Base-by-base conservation (phyloP, 2,113 vertebrate species). In the Chaetodon auriga region DNA sequence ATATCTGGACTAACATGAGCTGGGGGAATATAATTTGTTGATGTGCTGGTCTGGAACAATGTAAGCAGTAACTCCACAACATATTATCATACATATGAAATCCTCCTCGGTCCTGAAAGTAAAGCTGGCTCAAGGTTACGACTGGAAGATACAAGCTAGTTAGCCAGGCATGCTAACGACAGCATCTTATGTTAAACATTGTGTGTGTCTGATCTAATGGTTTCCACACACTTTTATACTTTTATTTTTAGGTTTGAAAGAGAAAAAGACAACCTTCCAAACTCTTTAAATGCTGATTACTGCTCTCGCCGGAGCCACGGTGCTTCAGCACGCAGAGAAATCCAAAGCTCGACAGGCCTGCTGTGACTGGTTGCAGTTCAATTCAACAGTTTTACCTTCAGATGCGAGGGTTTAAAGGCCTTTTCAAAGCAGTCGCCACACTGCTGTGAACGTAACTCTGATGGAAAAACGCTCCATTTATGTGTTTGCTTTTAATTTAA, bases 321-420 rank as follows among this genome's bases (percentile, higher is more conserved):
- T 3, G 4, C 41, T 51, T 81, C 35, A 25, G 18, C 57, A 38
- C 38, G 38, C 9, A 4, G 38, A 53, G 38, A 46, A 16, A 43
- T 21, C 55, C 57, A 62, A 23, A 71, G 54, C 46, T 6, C 35
- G 54, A 70, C 73, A 30, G 73, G 65, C n/a, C 23, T 82, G 71
- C 25, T 1, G 18, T 61, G 58, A 35, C 57, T 7, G 15, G 30
- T 30, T 30, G 30, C 30, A 30, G 25, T 61, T 60, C 7, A 49
- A n/a, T 48, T 58, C 7, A 1, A 45, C 36, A 45, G 18, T 55
- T 68, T 53, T 51, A 36, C 63, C 38, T 49, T 63, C 21, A 4
- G 65, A 54, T 9, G 23, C 0, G 21, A 49, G 18, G 38, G 60
- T 51, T 77, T 68, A 54, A 54, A 74, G 35, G 35, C 74, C 48